Base-by-base conservation (phyloP, 2,888 invertebrate species). In the Pharmacophagus antenor region DNA sequence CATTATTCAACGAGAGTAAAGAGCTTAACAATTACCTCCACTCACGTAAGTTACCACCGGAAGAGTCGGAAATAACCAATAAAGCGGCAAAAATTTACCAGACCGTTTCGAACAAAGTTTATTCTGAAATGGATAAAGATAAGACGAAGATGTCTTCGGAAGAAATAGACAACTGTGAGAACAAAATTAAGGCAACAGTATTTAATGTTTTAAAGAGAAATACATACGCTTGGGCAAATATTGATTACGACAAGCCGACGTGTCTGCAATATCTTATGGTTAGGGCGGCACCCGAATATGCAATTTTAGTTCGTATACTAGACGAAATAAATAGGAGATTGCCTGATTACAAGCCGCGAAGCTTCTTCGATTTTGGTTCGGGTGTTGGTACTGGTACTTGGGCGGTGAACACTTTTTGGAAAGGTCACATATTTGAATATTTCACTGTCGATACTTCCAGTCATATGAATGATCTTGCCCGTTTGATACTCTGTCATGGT, bases 331-430 rank as follows among this genome's bases (percentile, higher is more conserved):
- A 85, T 53, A 76, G 76, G 42, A 88, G 93, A 56, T 91, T 95
- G 76, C 88, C 92, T 0, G 79, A 92, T 18, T 98, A 95, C 77
- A 88, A 89, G 61, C 98, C 98, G 0, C 86, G 92, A 61, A 93
- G 94, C 62, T 92, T 97, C 66, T 95, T 98, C 69, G 98, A 99
- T 85, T 97, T 96, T 81, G 99, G 98, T 0, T 96, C 98, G 5
- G 99, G 99, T 0, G 85, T 96, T 4, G 98, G 98, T 0, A 95
- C 96, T 0, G 95, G 94, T 0, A 93, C 94, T 56, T 98, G 98
- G 98, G 98, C 96, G 0, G 93, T 94, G 0, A 94, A 94, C 70
- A 79, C 88, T 3, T 88, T 92, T 17, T 99, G 97, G 97, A 86
- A 91, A 8, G 84, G 92, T 0, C 80, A 92, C 20, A 91, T 98